These are phyloP conservation scores for Myiagra hebetior DNA, from an alignment of 2,113 vertebrate genomes.

Conservation along the genomic window DNA sequence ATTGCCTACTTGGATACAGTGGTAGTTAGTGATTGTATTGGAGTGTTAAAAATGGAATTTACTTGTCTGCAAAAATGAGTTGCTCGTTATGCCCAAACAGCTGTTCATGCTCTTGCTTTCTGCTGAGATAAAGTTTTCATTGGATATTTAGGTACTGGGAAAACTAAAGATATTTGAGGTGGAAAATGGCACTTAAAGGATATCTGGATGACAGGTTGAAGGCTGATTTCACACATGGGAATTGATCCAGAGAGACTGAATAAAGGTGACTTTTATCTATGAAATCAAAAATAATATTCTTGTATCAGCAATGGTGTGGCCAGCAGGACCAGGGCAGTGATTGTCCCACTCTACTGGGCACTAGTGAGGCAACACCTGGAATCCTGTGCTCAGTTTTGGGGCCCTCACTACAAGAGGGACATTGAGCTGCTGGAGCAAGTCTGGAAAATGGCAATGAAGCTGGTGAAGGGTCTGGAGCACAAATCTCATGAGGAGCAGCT, in stretches of 20 bases:
- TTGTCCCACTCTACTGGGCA: rapidly evolving
- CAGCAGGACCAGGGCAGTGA: neutral
- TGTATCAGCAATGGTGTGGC: neutral
- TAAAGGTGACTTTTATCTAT: neutral
- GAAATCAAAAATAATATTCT: neutral
- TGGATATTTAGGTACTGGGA: neutral
- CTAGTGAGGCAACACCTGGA: neutral
- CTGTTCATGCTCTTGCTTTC: neutral
- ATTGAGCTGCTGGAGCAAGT: neutral
- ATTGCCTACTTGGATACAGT: neutral
- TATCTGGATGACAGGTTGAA: neutral
- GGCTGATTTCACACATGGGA: neutral
- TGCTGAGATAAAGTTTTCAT: neutral
- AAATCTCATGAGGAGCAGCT: neutral
- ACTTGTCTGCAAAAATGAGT: neutral
- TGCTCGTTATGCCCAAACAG: neutral
- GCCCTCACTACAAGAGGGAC: neutral
- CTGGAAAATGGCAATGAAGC: neutral
- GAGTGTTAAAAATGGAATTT: neutral
- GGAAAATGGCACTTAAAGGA: neutral
- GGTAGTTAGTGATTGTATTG: neutral
- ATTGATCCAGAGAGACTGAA: neutral
- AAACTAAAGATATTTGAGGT: neutral
- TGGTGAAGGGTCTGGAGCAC: neutral
- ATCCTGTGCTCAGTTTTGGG: neutral